Percentiles rank a stretch among this genome's conserved stretches.
These are phyloP conservation scores for Mercenaria mercenaria DNA, from an alignment of 1,140 invertebrate species.

Conservation along the genomic window DNA sequence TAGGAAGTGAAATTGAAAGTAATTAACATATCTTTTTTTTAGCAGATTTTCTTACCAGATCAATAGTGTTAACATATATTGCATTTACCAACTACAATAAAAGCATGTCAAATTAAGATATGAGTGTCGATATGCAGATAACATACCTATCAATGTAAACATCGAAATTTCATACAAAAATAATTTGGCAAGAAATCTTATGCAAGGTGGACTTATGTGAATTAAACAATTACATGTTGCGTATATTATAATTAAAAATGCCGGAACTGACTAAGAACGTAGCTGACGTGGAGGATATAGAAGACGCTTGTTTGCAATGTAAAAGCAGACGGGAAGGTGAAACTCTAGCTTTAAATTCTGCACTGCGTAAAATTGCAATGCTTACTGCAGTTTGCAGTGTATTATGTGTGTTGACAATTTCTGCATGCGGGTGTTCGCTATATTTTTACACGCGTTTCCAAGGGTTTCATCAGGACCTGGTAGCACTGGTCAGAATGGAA, in stretches of 20 bases:
- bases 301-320: background rate
- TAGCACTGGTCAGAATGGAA: background rate
- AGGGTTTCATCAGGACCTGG: background rate
- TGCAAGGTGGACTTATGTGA: background rate
- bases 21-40: background rate
- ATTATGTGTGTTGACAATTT: background rate
- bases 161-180: background rate
- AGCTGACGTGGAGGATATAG: background rate
- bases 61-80: background rate
- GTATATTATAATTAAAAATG: background rate
- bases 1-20: slow-evolving; percentile 1
- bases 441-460: slow-evolving; percentile 6
- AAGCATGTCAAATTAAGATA: background rate
- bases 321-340: background rate
- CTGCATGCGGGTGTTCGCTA: background rate
- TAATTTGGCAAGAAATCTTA: background rate
- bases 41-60: no score
- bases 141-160: slow-evolving; percentile 10
- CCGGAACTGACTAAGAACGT: background rate
- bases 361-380: background rate
- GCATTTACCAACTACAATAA: background rate
- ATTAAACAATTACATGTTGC: background rate
- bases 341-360: background rate
- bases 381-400: slow-evolving; percentile 2
- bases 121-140: background rate